phyloP scores from a whole-genome alignment of 92 coral and sea anemone species.

The Pocillopora grandis region DNA sequence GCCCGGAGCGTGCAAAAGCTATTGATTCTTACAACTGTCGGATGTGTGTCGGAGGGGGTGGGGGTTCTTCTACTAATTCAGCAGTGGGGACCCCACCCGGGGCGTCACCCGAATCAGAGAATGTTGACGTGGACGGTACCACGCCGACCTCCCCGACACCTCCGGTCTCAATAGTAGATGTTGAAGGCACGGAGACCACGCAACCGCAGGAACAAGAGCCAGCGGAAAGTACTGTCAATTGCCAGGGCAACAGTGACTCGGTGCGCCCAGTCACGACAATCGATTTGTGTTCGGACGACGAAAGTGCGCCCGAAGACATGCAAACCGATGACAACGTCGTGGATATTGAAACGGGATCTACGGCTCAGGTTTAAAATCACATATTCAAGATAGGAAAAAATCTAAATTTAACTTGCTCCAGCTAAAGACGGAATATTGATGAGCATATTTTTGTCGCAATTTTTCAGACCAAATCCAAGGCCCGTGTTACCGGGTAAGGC shows the following conservation, averaged over 20 bases:
- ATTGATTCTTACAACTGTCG: constrained; percentile 89
- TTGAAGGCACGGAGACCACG: constrained; percentile 20
- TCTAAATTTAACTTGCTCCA: background rate
- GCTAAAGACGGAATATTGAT: background rate
- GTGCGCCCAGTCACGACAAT: constrained; percentile 17
- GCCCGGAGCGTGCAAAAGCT: constrained; percentile 85
- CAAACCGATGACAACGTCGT: background rate
- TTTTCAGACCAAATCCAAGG: background rate
- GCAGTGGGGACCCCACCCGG: constrained; percentile 55
- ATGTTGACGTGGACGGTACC: constrained; percentile 93
- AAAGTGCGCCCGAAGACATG: constrained; percentile 14
- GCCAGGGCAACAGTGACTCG: background rate
- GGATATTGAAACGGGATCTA: background rate
- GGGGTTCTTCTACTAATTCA: constrained; percentile 53
- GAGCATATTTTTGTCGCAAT: constrained; percentile 31
- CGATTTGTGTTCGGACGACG: constrained; percentile 41
- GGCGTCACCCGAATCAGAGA: constrained; percentile 91
- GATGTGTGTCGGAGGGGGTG: constrained; percentile 52
- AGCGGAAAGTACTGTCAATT: background rate
- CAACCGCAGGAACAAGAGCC: constrained; percentile 1
- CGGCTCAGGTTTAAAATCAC: background rate
- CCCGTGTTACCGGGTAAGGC: background rate
- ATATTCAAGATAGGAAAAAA: background rate
- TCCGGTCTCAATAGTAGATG: constrained; percentile 27
- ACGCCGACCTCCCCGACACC: constrained; percentile 66